phyloP scores from a whole-genome alignment of 2,888 invertebrate species.

The Cryptophagus acutangulus region DNA sequence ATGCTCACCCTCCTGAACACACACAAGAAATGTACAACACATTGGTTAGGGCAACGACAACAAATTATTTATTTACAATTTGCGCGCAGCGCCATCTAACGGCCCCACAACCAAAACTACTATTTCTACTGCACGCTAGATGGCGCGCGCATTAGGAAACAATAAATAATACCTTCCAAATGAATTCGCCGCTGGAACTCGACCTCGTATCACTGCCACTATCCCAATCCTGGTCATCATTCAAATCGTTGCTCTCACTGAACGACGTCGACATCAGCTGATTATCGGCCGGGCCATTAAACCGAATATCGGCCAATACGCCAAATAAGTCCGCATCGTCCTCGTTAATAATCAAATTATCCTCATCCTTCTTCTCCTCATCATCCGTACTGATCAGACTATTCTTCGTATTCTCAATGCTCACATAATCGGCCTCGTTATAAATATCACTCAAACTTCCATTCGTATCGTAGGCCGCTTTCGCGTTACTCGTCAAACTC shows the following conservation, averaged over 20 bases:
- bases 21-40: conserved; percentile 26
- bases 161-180: conserved; percentile 61
- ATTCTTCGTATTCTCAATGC: conserved; percentile 34
- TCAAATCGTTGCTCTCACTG: conserved; percentile 50
- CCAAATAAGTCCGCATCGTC: conserved; percentile 35
- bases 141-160: conserved; percentile 7
- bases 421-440: conserved; percentile 36
- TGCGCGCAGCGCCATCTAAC: too few relatives aligned
- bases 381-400: conserved; percentile 37
- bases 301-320: conserved; percentile 45
- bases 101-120: too few relatives aligned
- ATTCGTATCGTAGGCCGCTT: neutral
- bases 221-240: conserved; percentile 63
- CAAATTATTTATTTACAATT: conserved; percentile 6
- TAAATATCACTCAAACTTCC: conserved; percentile 22
- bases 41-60: conserved; percentile 9
- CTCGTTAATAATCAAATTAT: conserved; percentile 21
- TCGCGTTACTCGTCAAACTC: conserved; percentile 8
- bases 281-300: conserved; percentile 44
- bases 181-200: conserved; percentile 71
- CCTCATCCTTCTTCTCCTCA: conserved; percentile 22
- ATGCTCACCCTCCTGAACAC: conserved; percentile 47
- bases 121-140: too few relatives aligned
- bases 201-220: conserved; percentile 66
- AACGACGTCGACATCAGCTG: conserved; percentile 50